Evolutionary conservation across 2,113 vertebrate genomes (phyloP).

Genomic region (Rhinogobius similis): DNA sequence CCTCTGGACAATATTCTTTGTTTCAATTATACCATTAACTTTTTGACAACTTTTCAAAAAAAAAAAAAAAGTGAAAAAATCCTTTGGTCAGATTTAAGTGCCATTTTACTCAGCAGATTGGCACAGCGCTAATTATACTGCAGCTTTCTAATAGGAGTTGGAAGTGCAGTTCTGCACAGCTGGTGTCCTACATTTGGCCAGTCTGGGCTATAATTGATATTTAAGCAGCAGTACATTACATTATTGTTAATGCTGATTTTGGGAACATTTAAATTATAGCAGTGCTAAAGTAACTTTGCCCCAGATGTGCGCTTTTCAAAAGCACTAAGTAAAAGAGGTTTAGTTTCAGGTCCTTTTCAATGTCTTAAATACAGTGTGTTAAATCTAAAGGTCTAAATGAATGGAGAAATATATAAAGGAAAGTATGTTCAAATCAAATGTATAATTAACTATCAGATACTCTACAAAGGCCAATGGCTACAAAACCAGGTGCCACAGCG

Average conservation of each 20-base stretch:
- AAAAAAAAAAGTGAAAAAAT: conserved; percentile 4
- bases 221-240: conserved; percentile 23
- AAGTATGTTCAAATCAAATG: background rate
- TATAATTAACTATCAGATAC: background rate
- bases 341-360: background rate
- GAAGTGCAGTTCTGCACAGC: conserved; percentile 33
- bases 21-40: background rate
- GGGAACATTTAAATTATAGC: conserved; percentile 21
- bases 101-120: conserved; percentile 14
- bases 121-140: conserved; percentile 33
- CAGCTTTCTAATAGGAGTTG: conserved; percentile 10
- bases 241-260: conserved; percentile 33
- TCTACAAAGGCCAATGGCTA: too few species aligned
- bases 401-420: background rate
- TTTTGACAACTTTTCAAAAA: background rate
- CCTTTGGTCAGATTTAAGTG: background rate
- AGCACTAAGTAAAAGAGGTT: conserved; percentile 7
- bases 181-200: conserved; percentile 35
- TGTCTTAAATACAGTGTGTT: background rate
- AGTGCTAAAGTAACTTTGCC: conserved; percentile 6
- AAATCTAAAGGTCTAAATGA: background rate
- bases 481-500: too few species aligned
- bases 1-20: background rate
- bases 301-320: conserved; percentile 17
- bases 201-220: conserved; percentile 24